phyloP scores from a whole-genome alignment of 1,140 invertebrate genomes.

The Olivierus martensii region DNA sequence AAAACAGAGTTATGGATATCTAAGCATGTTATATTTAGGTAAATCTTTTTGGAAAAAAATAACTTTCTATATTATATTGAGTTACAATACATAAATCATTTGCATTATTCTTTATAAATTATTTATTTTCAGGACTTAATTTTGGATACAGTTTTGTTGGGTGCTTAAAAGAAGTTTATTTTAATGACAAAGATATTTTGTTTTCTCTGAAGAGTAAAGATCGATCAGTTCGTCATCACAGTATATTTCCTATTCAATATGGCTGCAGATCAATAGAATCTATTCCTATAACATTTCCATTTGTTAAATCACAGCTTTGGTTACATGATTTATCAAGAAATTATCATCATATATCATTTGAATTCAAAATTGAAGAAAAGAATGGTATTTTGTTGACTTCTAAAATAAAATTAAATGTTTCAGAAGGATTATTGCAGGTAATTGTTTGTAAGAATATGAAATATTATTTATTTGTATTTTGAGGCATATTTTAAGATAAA shows the following conservation, averaged over 20 bases:
- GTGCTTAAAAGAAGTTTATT: constrained; percentile 79
- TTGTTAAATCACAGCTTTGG: constrained; percentile 72
- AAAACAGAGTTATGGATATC: too few species aligned
- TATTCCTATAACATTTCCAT: constrained; percentile 83
- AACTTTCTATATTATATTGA: too few species aligned
- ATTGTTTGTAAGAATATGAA: too few species aligned
- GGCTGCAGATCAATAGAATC: constrained; percentile 67
- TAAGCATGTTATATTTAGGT: too few species aligned
- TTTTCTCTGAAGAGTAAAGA: constrained; percentile 54
- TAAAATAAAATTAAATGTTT: constrained; percentile 39
- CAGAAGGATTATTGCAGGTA: too few species aligned
- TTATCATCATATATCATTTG: constrained; percentile 62
- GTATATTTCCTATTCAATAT: constrained; percentile 64
- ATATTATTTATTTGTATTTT: too few species aligned
- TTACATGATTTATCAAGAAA: constrained; percentile 48
- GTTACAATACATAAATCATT: too few species aligned
- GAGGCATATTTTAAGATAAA: too few species aligned
- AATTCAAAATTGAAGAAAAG: constrained; percentile 70
- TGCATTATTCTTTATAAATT: too few species aligned
- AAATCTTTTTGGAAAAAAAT: too few species aligned
- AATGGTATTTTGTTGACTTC: constrained; percentile 71
- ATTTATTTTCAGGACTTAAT: constrained; percentile 25
- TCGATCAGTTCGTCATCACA: constrained; percentile 47
- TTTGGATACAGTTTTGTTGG: constrained; percentile 48
- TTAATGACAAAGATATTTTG: constrained; percentile 78